A percentile compares a stretch with the other conserved stretches of the same genome.
Conservation (phyloP, 2,113 vertebrate genomes). For the Brachirus orientalis region DNA sequence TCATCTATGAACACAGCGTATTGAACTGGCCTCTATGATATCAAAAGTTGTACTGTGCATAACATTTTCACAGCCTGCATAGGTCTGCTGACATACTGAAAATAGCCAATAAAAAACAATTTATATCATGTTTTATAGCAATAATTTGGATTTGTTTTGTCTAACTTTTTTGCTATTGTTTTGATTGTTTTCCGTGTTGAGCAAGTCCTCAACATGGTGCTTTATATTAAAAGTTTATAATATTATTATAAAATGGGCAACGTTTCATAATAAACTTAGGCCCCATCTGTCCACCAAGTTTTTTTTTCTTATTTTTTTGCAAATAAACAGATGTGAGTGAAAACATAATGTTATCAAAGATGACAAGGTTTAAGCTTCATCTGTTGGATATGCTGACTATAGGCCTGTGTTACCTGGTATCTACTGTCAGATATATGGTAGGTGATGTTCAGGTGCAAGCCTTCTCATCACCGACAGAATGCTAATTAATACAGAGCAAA, state of each 20-base stretch:
- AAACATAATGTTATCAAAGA: background rate
- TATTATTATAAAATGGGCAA: background rate
- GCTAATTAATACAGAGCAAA: slow-evolving; percentile 7
- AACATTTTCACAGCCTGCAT: background rate
- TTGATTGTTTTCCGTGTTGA: too few species aligned
- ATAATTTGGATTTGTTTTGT: too few species aligned
- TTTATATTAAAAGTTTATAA: too few species aligned
- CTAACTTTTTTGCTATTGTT: too few species aligned
- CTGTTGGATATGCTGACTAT: background rate
- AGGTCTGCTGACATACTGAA: too few species aligned
- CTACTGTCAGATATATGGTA: background rate
- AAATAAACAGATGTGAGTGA: background rate
- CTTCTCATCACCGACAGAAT: background rate
- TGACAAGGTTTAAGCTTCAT: background rate
- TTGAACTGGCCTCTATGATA: background rate
- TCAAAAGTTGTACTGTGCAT: background rate
- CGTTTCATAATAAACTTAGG: background rate
- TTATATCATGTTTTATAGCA: too few species aligned
- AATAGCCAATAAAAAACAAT: too few species aligned
- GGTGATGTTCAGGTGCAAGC: too few species aligned
- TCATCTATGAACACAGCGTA: background rate
- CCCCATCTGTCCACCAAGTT: background rate
- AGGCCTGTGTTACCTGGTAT: too few species aligned
- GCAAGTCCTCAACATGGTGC: too few species aligned
- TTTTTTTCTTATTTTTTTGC: background rate